Evolutionary conservation across 2,888 invertebrate genomes (phyloP), one percentile per base, ranked within the genome.

Genomic region (Epinotia demarniana): DNA sequence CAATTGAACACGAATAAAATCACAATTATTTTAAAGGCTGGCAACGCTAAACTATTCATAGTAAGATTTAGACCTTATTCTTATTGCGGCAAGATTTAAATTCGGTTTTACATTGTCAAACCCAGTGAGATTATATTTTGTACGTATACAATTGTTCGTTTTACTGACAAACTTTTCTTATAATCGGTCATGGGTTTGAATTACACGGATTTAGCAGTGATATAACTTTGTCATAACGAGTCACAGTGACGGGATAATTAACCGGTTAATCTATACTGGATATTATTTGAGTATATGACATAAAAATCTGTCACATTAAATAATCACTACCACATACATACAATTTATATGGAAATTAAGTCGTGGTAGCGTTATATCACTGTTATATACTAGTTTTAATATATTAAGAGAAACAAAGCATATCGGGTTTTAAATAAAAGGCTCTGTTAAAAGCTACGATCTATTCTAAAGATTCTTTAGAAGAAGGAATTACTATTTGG

Each of bases 1-100:
- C 74, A 58, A 13, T 63, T 70, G 74, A 74, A 74, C 74, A 74
- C 63, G 43, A 62, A 19, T 53, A 62, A n/a, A 33, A 64, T 16
- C 13, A 58, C 11, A 11, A 8, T 18, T 58, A 12, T 43, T 60
- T 60, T 9, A 69, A 13, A 57, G 53, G 13, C 39, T 58, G 58
- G 68, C 58, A 69, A 57, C 55, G 33, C 13, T 67, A 27, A 66
- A 11, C 27, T 8, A 9, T 18, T 27, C 3, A 16, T 23, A 27
- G 13, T 23, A 13, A 63, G n/a, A 33, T 43, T n/a, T 27, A 66
- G 11, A 53, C 33, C 33, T 66, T n/a, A 18, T 67, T 57, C 16
- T 18, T 11, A 33, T 67, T n/a, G 67, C 8, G 13, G 55, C 55
- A 67, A 58, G 27, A 33, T 39, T 57, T 39, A 57, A 68, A 58